Evolutionary conservation across 2,888 invertebrate species (phyloP).

Genomic region (Dicranocentrus wangi): DNA sequence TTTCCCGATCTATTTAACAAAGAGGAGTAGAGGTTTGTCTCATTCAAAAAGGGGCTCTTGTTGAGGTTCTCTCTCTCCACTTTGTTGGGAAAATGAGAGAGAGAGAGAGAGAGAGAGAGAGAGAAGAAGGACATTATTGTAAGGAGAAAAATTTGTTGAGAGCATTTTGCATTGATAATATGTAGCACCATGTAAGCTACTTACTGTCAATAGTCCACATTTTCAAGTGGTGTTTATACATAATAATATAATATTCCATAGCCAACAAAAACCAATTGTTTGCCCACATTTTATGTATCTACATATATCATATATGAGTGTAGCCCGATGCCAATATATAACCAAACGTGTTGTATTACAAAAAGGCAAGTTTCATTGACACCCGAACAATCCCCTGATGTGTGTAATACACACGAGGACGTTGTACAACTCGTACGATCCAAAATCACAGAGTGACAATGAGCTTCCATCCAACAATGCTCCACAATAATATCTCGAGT

Average conservation of each 20-base stretch:
- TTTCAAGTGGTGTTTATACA: background rate
- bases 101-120: no score
- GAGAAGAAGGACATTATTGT: background rate
- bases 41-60: no score
- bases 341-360: no score
- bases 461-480: background rate
- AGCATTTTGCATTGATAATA: slow-evolving; percentile 1
- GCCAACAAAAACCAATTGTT: background rate
- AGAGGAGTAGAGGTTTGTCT: slow-evolving; percentile 2
- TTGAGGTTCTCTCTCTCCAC: no score
- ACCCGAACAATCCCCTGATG: slow-evolving; percentile 1
- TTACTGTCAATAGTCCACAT: slow-evolving; percentile 15
- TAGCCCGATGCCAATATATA: no score
- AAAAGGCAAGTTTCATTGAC: slow-evolving; percentile 17
- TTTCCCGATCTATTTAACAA: slow-evolving; percentile 47
- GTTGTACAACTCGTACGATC: background rate
- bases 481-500: no score
- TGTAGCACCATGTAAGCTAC: slow-evolving; percentile 6
- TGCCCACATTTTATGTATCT: no score
- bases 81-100: no score
- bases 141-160: background rate
- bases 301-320: no score
- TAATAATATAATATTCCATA: background rate
- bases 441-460: slow-evolving; percentile 2
- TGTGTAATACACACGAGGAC: slow-evolving; percentile 1